phyloP scores from a whole-genome alignment of 2,113 vertebrate species.

The Vimba vimba region DNA sequence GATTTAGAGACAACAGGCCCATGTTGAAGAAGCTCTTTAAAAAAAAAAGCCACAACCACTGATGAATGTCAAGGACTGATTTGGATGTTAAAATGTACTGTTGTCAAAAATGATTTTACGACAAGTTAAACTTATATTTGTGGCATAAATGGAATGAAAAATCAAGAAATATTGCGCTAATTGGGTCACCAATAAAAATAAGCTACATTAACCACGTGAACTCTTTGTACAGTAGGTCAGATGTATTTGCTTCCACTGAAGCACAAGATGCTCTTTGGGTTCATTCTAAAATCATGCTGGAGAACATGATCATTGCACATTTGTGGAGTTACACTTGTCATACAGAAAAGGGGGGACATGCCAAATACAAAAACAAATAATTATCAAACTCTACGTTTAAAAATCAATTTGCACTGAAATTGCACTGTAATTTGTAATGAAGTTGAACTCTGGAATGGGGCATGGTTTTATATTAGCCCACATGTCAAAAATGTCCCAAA shows the following conservation, averaged over 20 bases:
- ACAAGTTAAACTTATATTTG: background rate
- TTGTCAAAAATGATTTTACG: background rate
- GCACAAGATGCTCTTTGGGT: background rate
- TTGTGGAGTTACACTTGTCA: background rate
- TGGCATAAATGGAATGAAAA: background rate
- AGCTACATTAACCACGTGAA: background rate
- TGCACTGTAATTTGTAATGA: background rate
- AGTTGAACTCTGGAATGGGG: background rate
- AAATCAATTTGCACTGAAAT: background rate
- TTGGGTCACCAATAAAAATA: background rate
- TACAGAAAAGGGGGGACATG: background rate
- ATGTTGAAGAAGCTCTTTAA: background rate
- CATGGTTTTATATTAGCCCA: background rate
- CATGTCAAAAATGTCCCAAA: background rate
- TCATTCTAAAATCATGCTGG: background rate
- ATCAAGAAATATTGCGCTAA: background rate
- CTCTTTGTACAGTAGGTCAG: background rate
- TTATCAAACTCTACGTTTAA: background rate
- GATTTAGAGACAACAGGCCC: background rate
- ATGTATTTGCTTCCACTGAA: background rate
- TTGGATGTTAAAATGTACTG: background rate
- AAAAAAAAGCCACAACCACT: background rate
- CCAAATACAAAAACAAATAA: background rate
- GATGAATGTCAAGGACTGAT: constrained; percentile 1
- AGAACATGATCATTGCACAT: background rate